These are phyloP conservation scores for Corythaixoides concolor DNA, from an alignment of 2,113 vertebrate species.

Conservation along the genomic window DNA sequence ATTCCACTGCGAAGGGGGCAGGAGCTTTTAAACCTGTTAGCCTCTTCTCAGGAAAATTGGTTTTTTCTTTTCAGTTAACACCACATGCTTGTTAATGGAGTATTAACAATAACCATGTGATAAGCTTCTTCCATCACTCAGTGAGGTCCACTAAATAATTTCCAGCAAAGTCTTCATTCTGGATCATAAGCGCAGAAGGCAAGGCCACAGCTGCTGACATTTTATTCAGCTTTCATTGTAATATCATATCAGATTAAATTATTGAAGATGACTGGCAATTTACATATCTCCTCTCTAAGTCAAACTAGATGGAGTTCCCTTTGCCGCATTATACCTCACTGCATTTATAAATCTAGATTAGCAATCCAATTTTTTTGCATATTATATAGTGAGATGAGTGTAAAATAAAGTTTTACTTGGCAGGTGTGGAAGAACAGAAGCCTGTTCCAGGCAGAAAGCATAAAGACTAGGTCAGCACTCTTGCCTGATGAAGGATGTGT, in stretches of 20 bases:
- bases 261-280: conserved; percentile 44
- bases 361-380: neutral
- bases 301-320: conserved; percentile 2
- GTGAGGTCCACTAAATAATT: conserved; percentile 1
- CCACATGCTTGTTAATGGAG: neutral
- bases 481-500: neutral
- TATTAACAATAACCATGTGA: neutral
- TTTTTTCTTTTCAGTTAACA: neutral
- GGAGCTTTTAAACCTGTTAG: conserved; percentile 24
- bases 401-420: neutral
- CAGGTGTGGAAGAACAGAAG: neutral
- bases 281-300: conserved; percentile 20
- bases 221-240: conserved; percentile 25
- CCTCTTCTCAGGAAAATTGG: neutral
- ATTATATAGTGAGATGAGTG: neutral
- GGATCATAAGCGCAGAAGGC: neutral
- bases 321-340: neutral
- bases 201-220: neutral
- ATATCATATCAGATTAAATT: conserved; percentile 27
- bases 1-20: neutral
- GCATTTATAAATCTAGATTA: neutral
- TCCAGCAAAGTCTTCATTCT: conserved; percentile 13
- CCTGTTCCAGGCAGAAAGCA: neutral
- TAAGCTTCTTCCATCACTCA: neutral
- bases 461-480: neutral